Evolutionary conservation across 2,888 invertebrate genomes (phyloP), one percentile per base, ranked within the genome.

Genomic region (Andrena bucephala): DNA sequence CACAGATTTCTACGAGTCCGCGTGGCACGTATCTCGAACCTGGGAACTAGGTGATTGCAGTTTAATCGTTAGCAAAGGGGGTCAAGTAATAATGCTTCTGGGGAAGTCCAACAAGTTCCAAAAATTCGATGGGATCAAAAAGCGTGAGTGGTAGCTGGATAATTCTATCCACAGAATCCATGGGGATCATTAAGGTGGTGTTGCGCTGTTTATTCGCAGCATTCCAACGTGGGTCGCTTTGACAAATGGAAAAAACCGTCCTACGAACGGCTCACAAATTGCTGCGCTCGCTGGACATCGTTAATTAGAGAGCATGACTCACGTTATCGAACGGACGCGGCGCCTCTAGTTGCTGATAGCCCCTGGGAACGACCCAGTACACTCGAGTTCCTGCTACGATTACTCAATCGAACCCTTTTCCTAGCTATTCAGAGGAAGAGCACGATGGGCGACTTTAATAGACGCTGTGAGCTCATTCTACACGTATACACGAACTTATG

Each of bases 231-330:
- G 72, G 70, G 63, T 54, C 71, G 68, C 42, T 24, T 78, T 72
- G 76, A 66, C 77, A 82, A 85, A 79, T 62, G 79, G 71, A 81
- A 84, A 83, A 83, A 77, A 87, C 60, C 81, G 83, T 71, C 67
- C 73, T 65, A 79, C 81, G 79, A 81, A 68, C 70, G 74, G 62
- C 81, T 81, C 81, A 86, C 84, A 84, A 85, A 86, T 87, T 88
- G 72, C 83, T 70, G 67, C 31, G 81, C 78, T 84, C 77, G 84
- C 75, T 79, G 79, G 66, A 79, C 84, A 76, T 83, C 86, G 83
- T 87, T 87, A 87, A 87, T 87, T 87, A 87, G 77, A 79, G 85
- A 84, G 79, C 81, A 73, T 87, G 87, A 87, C 87, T 87, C 86
- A 86, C 74, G 78, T 81, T 81, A 86, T 84, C 82, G 82, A 76